A percentile compares a stretch with the other conserved stretches of the same genome.
These are phyloP conservation scores for Cynoglossus semilaevis DNA, from an alignment of 2,113 vertebrate species.

Conservation along the genomic window DNA sequence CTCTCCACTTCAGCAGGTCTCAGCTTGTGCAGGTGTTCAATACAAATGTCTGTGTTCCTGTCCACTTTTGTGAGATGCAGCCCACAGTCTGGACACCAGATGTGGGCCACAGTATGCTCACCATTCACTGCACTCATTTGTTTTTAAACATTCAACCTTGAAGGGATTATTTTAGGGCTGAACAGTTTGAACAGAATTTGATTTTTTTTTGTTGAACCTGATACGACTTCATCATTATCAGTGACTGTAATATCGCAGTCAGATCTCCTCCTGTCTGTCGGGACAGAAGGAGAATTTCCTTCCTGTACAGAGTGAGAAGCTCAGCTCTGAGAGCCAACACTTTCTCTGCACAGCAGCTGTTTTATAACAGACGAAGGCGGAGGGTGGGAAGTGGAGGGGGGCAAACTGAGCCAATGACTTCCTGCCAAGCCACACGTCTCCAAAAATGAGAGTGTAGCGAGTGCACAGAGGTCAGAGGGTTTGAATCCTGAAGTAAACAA, in stretches of 20 bases:
- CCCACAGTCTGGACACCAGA: too few species aligned
- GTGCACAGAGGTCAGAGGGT: slow-evolving; percentile 29
- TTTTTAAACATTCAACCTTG: too few species aligned
- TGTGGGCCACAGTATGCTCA: too few species aligned
- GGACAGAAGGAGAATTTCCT: slow-evolving; percentile 33
- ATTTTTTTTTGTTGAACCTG: too few species aligned
- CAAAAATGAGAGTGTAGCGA: slow-evolving; percentile 27
- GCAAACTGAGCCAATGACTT: slow-evolving; percentile 82
- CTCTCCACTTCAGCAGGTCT: too few species aligned
- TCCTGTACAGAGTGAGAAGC: slow-evolving; percentile 13
- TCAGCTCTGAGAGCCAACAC: slow-evolving; percentile 13
- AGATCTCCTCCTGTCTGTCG: slow-evolving; percentile 29
- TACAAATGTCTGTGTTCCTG: too few species aligned
- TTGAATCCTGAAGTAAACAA: slow-evolving; percentile 9
- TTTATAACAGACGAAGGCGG: slow-evolving; percentile 56
- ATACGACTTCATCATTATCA: too few species aligned
- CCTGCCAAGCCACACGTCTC: slow-evolving; percentile 82
- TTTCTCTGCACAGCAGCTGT: slow-evolving; percentile 12
- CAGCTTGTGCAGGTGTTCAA: too few species aligned
- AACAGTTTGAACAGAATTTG: too few species aligned
- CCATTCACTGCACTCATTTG: too few species aligned
- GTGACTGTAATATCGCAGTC: neutral
- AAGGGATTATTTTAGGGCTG: too few species aligned
- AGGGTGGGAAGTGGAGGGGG: slow-evolving; percentile 77
- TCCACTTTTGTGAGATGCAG: too few species aligned